Evolutionary conservation across 1,140 invertebrate genomes (phyloP), one percentile per base, ranked within the genome.

Genomic region (Drosophila lacteicornis): DNA sequence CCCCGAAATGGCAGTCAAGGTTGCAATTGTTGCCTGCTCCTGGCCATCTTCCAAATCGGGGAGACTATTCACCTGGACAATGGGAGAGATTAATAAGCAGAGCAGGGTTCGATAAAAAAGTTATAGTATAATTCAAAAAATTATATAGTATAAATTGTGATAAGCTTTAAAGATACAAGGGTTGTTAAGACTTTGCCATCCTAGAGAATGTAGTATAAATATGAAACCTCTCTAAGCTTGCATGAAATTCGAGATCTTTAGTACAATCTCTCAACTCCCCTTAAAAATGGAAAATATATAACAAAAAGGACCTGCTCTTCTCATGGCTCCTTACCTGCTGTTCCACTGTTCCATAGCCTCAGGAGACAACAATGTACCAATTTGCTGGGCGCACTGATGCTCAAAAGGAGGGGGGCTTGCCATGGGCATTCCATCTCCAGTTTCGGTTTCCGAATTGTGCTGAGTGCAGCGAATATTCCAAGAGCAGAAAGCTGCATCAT

Each of bases 391-490:
- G 27, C 62, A 62, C 27, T 66, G 57, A 45, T 40, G 43, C 47
- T 51, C 53, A 51, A 66, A 59, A 60, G 70, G 69, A 60, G 49
- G 12, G 49, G 12, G 38, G 22, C 11, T 17, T 22, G 56, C 56
- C 56, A 58, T 25, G 53, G 22, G 33, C 13, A n/a, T 27, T 22
- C 22, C 40, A 33, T 62, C 67, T 55, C 19, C 63, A 53, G 49
- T 25, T 47, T 45, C 17, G 50, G 36, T 42, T 36, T 19, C 42
- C 36, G 55, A 51, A 78, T 83, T 80, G 78, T 87, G 83, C 83
- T 88, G 83, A 87, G 80, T 71, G 83, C 83, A 80, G 84, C 80
- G 69, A 75, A 84, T 87, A 84, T 84, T 49, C 58, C 60, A 67
- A 46, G 46, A 61, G 74, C 58, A 51, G 46, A 75, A 56, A 51